These are phyloP conservation scores for Hiodon tergisus DNA, from an alignment of 2,113 vertebrate genomes.

Conservation along the genomic window DNA sequence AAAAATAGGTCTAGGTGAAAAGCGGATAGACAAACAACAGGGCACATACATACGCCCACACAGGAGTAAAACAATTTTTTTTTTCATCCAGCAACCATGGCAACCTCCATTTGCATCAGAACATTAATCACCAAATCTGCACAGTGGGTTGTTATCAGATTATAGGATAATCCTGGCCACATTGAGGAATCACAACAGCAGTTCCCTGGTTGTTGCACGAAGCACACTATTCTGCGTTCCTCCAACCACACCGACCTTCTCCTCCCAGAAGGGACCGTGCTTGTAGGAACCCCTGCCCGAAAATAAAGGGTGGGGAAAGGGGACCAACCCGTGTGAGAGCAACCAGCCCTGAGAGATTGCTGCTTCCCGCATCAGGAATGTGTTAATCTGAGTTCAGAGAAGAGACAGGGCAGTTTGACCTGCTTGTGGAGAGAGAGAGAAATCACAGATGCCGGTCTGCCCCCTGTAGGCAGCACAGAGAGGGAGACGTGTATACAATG, in stretches of 20 bases:
- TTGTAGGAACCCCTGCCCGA: neutral
- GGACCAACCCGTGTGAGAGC: neutral
- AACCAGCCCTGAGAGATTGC: conserved; percentile 21
- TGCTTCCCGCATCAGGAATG: conserved; percentile 16
- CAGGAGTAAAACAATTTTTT: conserved; percentile 11
- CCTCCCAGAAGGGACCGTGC: neutral
- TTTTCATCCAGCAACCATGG: conserved; percentile 48
- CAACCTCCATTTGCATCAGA: conserved; percentile 52
- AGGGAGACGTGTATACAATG: neutral
- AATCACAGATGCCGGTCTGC: conserved; percentile 21
- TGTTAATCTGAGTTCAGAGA: conserved; percentile 29
- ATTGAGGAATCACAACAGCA: conserved; percentile 50
- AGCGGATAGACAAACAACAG: neutral
- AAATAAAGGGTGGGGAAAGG: neutral
- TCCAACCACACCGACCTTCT: neutral
- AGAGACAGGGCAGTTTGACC: conserved; percentile 18
- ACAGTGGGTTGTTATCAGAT: conserved; percentile 60
- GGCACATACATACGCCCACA: conserved; percentile 15
- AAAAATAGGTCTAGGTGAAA: neutral
- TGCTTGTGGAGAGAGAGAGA: conserved; percentile 6
- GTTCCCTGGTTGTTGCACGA: conserved; percentile 10
- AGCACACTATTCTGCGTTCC: neutral
- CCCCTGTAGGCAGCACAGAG: conserved; percentile 21
- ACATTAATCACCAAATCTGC: conserved; percentile 54
- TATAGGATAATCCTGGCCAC: conserved; percentile 57